phyloP scores from a whole-genome alignment of 2,113 vertebrate species.

The Calyptomena viridis region DNA sequence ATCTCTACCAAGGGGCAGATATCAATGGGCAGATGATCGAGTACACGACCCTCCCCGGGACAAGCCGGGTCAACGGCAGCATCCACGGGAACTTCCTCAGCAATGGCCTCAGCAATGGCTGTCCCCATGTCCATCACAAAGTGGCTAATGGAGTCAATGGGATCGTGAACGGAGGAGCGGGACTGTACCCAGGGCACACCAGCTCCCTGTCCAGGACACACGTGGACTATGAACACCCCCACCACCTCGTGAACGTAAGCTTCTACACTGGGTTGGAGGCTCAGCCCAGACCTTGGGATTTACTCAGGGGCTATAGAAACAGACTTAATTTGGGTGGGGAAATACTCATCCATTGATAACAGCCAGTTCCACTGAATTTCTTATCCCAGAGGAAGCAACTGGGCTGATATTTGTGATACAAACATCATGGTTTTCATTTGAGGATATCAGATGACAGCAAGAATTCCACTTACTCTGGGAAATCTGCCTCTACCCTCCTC shows the following conservation, averaged over 20 bases:
- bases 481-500: conserved; percentile 35
- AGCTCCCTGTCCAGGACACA: conserved; percentile 65
- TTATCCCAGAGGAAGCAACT: conserved; percentile 32
- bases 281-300: not conserved
- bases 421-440: conserved; percentile 36
- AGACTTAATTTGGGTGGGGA: not conserved
- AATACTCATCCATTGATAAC: not conserved
- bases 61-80: conserved; percentile 76
- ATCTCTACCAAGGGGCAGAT: conserved; percentile 87
- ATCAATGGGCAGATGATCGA: conserved; percentile 85
- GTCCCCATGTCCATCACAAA: conserved; percentile 87
- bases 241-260: conserved; percentile 86
- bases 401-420: conserved; percentile 21
- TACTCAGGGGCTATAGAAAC: not conserved
- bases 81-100: conserved; percentile 77
- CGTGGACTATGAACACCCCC: conserved; percentile 82
- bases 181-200: conserved; percentile 69
- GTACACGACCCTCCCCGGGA: conserved; percentile 80
- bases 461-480: conserved; percentile 44
- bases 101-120: conserved; percentile 76
- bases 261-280: rapidly evolving
- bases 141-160: conserved; percentile 74
- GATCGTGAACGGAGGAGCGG: conserved; percentile 66
- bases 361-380: not conserved
- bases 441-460: conserved; percentile 40